Conservation (phyloP, 2,888 invertebrate genomes). For the Dermolepida albohirtum region DNA sequence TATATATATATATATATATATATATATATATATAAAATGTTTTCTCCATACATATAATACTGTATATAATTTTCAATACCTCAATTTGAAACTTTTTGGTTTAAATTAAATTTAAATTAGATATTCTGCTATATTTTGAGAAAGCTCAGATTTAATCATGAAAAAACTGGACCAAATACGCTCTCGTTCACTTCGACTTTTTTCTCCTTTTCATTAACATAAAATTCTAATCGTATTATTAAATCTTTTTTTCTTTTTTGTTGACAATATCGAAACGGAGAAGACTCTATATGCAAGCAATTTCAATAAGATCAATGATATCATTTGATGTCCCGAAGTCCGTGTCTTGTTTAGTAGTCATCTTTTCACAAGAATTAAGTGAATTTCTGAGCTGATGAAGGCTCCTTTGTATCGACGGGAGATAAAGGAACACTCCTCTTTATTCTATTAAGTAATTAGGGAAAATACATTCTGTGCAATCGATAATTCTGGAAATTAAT, state of each 20-base stretch:
- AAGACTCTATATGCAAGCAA: conserved; percentile 24
- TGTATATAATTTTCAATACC: too few species aligned
- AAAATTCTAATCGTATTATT: conserved; percentile 28
- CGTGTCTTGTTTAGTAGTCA: conserved; percentile 44
- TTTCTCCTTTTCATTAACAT: too few species aligned
- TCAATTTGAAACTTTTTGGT: too few species aligned
- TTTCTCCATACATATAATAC: too few species aligned
- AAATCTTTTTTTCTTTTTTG: conserved; percentile 11
- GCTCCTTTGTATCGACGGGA: conserved; percentile 40
- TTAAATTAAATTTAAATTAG: too few species aligned
- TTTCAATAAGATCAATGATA: conserved; percentile 43
- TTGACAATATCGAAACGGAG: conserved; percentile 27
- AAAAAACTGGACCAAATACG: too few species aligned
- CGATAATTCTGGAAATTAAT: conserved; percentile 37
- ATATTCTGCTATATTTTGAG: too few species aligned
- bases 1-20: too few species aligned
- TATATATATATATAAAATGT: too few species aligned
- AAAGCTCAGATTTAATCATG: too few species aligned
- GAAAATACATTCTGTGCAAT: conserved; percentile 33
- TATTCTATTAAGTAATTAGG: conserved; percentile 43
- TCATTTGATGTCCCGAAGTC: conserved; percentile 36
- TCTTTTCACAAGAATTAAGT: conserved; percentile 44
- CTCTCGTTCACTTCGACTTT: too few species aligned
- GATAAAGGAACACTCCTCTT: conserved; percentile 41
- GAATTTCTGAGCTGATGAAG: conserved; percentile 44